These are phyloP conservation scores for Amazona guildingii DNA, from an alignment of 2,113 vertebrate genomes.

Conservation along the genomic window DNA sequence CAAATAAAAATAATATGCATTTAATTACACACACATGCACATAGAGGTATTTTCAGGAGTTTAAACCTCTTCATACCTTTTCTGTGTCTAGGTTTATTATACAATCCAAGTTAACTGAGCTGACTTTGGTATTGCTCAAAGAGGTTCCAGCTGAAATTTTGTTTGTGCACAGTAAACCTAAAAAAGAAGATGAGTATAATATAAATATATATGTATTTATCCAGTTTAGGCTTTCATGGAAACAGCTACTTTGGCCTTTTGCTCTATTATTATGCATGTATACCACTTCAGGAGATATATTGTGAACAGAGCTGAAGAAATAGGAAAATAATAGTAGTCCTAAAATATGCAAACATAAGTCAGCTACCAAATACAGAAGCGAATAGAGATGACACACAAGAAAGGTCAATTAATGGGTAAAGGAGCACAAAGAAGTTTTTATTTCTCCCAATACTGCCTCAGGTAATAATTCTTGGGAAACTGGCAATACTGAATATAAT, in stretches of 20 bases:
- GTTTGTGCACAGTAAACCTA: conserved; percentile 47
- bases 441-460: background rate
- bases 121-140: conserved; percentile 56
- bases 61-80: conserved; percentile 72
- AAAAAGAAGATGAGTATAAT: background rate
- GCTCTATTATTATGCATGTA: background rate
- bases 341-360: background rate
- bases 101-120: conserved; percentile 49
- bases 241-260: background rate
- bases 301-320: background rate
- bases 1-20: background rate
- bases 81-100: conserved; percentile 44
- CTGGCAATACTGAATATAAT: background rate
- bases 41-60: background rate
- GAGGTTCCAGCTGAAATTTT: conserved; percentile 9
- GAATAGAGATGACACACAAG: background rate
- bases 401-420: background rate
- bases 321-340: background rate
- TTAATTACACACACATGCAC: background rate
- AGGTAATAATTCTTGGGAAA: background rate
- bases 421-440: background rate
- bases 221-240: background rate
- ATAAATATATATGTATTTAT: background rate
- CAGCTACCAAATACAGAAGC: background rate
- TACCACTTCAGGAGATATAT: background rate